Percentiles rank a stretch among this genome's conserved stretches.
These are phyloP conservation scores for Lysandra coridon DNA, from an alignment of 2,888 invertebrate species.

Conservation along the genomic window DNA sequence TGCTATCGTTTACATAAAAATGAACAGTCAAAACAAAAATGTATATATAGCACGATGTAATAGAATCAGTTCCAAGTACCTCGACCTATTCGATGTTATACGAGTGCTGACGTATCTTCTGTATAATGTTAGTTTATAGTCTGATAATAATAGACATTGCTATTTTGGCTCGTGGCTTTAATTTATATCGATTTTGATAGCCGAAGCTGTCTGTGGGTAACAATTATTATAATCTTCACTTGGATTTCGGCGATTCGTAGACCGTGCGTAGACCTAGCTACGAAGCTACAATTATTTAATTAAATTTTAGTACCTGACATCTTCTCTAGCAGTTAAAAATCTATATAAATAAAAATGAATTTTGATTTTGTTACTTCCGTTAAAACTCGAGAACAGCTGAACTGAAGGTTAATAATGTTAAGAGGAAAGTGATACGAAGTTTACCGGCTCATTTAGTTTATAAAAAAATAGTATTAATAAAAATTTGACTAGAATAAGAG, in stretches of 20 bases:
- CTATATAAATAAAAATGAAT: too few relatives aligned
- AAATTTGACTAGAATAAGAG: too few relatives aligned
- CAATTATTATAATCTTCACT: neutral
- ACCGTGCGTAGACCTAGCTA: neutral
- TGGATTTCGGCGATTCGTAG: neutral
- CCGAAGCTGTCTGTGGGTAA: neutral
- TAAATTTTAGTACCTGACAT: neutral
- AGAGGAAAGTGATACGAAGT: too few relatives aligned
- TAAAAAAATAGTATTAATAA: too few relatives aligned
- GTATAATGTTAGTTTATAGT: conserved; percentile 7
- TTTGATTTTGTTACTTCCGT: too few relatives aligned
- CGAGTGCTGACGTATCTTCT: conserved; percentile 10
- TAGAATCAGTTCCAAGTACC: neutral
- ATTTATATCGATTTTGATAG: conserved; percentile 5
- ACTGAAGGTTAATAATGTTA: too few relatives aligned
- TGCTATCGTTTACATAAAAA: too few relatives aligned
- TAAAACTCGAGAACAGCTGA: too few relatives aligned
- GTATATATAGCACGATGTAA: neutral
- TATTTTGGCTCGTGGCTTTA: conserved; percentile 7
- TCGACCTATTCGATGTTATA: neutral
- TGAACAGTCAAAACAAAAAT: neutral
- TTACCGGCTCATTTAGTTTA: too few relatives aligned
- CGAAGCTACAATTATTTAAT: neutral
- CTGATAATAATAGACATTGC: conserved; percentile 25
- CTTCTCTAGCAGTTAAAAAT: too few relatives aligned